Conservation (phyloP, 1,140 invertebrate genomes). For the Zophobas atratus region DNA sequence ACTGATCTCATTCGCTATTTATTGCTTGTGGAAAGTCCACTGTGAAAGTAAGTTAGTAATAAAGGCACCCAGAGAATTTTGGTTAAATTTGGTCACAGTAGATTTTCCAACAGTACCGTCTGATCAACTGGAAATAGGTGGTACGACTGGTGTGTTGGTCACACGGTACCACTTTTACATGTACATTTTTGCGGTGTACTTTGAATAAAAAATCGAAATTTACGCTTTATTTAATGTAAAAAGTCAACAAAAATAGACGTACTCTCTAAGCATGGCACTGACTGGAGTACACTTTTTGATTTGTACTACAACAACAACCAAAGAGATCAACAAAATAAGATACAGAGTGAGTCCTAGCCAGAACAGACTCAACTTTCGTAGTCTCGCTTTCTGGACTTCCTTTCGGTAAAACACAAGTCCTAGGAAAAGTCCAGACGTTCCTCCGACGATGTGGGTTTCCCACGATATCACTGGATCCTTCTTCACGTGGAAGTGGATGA, state of each 20-base stretch:
- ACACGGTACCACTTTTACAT: too few relatives aligned
- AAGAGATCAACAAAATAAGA: conserved; percentile 52
- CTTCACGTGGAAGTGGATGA: conserved; percentile 68
- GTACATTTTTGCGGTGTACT: too few relatives aligned
- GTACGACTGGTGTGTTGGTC: too few relatives aligned
- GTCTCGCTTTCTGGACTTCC: conserved; percentile 9
- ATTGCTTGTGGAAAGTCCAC: too few relatives aligned
- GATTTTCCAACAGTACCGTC: too few relatives aligned
- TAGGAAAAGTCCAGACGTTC: conserved; percentile 83
- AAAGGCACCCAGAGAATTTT: too few relatives aligned
- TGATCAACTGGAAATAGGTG: too few relatives aligned
- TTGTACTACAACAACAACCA: conserved; percentile 58
- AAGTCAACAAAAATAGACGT: conserved; percentile 58
- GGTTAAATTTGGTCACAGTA: too few relatives aligned
- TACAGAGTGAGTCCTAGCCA: conserved; percentile 55
- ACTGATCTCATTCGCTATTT: conserved; percentile 5
- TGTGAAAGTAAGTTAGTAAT: too few relatives aligned
- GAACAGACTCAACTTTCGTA: conserved; percentile 49
- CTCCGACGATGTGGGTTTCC: conserved; percentile 84
- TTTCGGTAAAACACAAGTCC: conserved; percentile 78
- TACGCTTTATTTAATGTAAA: background rate
- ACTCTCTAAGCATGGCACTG: conserved; percentile 49
- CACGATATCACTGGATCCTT: conserved; percentile 78
- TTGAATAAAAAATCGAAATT: too few relatives aligned
- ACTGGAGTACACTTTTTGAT: conserved; percentile 60